Conservation (phyloP, 2,888 invertebrate genomes). For the Chydorus sphaericus region DNA sequence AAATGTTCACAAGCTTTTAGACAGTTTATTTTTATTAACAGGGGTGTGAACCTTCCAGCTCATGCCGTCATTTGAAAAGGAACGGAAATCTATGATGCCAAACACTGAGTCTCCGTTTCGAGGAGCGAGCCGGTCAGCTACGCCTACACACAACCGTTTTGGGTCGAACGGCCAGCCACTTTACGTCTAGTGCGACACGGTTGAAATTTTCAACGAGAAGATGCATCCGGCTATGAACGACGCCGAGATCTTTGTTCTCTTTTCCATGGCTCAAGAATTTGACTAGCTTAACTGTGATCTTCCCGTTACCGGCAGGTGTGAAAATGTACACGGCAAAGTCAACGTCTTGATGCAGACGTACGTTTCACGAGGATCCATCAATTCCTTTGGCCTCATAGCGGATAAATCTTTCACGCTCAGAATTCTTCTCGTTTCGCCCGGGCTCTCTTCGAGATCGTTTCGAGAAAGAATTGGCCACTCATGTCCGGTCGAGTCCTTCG, state of each 20-base stretch:
- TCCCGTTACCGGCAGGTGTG: conserved; percentile 62
- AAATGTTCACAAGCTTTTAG: too few species aligned
- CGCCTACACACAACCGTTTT: conserved; percentile 52
- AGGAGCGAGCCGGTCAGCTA: conserved; percentile 65
- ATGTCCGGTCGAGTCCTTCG: conserved; percentile 71
- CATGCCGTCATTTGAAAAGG: conserved; percentile 93
- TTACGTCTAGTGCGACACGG: conserved; percentile 93
- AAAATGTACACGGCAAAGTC: conserved; percentile 86
- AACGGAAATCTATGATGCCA: conserved; percentile 94
- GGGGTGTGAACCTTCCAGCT: conserved; percentile 93
- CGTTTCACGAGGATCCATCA: conserved; percentile 63
- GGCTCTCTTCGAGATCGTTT: conserved; percentile 83
- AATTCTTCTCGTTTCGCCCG: conserved; percentile 81
- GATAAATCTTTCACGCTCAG: conserved; percentile 77
- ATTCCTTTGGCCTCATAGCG: conserved; percentile 70
- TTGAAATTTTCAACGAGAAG: conserved; percentile 78
- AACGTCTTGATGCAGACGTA: conserved; percentile 85
- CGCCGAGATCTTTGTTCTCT: conserved; percentile 71
- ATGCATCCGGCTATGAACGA: conserved; percentile 69
- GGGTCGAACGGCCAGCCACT: conserved; percentile 93
- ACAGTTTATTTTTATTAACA: too few species aligned
- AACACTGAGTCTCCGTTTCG: conserved; percentile 79
- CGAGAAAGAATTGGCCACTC: conserved; percentile 76
- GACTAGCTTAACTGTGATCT: conserved; percentile 79
- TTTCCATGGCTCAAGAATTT: conserved; percentile 87